These are phyloP conservation scores for Galagoides demidoff DNA, from an alignment of 2,797 vertebrate species.

Conservation along the genomic window DNA sequence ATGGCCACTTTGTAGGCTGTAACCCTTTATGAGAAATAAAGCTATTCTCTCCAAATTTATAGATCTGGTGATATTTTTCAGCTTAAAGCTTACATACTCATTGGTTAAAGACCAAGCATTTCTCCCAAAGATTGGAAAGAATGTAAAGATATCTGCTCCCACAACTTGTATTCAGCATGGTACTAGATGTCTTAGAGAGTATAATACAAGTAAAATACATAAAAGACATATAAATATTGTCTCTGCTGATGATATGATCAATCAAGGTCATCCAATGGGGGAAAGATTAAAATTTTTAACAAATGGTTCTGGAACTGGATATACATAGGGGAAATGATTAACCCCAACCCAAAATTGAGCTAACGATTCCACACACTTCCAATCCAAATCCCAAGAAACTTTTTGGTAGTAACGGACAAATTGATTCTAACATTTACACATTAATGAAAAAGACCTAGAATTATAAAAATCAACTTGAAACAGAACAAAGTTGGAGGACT, in stretches of 20 bases:
- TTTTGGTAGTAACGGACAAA: neutral
- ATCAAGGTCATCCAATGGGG: neutral
- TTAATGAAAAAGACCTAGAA: neutral
- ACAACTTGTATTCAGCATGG: neutral
- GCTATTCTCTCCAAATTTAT: neutral
- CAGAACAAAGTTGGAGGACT: neutral
- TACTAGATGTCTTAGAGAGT: neutral
- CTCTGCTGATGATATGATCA: neutral
- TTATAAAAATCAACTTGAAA: conserved; percentile 6
- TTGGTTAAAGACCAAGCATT: neutral
- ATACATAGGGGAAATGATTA: neutral
- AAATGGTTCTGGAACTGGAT: neutral
- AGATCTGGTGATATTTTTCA: neutral
- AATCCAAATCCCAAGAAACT: neutral
- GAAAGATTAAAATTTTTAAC: neutral
- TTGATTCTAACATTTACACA: neutral
- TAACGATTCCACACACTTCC: neutral
- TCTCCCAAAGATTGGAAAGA: neutral
- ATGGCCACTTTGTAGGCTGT: neutral
- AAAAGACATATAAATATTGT: neutral
- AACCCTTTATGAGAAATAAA: neutral
- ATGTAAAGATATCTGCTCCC: neutral
- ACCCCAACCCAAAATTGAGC: neutral
- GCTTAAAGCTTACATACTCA: neutral
- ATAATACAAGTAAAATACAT: neutral